Evolutionary conservation across 2,888 invertebrate species (phyloP).

Genomic region (Tupiocoris notatus): DNA sequence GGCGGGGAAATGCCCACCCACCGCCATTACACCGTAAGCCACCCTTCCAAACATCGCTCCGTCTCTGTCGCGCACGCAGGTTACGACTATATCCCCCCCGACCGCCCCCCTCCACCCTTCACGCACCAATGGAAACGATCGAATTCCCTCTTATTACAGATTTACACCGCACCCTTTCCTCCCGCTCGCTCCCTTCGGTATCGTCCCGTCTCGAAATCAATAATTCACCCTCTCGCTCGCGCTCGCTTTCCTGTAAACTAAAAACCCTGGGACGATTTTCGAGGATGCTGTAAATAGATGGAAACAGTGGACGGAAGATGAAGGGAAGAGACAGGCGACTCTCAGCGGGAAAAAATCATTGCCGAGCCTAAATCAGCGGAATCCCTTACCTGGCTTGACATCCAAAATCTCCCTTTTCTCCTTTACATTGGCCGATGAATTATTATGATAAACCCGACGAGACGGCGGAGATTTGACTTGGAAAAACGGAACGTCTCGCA

Average conservation of each 20-base stretch:
- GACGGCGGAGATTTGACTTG: neutral
- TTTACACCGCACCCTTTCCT: slow-evolving; percentile 41
- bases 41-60: neutral
- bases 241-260: neutral
- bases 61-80: slow-evolving; percentile 17
- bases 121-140: slow-evolving; percentile 49
- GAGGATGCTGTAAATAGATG: neutral
- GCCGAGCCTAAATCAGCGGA: neutral
- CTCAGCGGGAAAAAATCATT: neutral
- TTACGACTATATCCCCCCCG: neutral
- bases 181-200: neutral
- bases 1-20: neutral
- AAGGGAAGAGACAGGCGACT: neutral
- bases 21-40: neutral
- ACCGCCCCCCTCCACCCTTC: slow-evolving; percentile 27
- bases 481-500: too few relatives aligned
- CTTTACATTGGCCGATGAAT: neutral
- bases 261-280: neutral
- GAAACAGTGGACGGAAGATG: neutral
- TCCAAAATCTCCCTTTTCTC: neutral
- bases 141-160: slow-evolving; percentile 48
- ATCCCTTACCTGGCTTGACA: neutral
- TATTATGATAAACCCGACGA: neutral
- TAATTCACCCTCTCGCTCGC: neutral
- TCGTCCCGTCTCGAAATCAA: slow-evolving; percentile 17